These are phyloP conservation scores for Melanostigma gelatinosum DNA, from an alignment of 2,113 vertebrate genomes.

Conservation along the genomic window DNA sequence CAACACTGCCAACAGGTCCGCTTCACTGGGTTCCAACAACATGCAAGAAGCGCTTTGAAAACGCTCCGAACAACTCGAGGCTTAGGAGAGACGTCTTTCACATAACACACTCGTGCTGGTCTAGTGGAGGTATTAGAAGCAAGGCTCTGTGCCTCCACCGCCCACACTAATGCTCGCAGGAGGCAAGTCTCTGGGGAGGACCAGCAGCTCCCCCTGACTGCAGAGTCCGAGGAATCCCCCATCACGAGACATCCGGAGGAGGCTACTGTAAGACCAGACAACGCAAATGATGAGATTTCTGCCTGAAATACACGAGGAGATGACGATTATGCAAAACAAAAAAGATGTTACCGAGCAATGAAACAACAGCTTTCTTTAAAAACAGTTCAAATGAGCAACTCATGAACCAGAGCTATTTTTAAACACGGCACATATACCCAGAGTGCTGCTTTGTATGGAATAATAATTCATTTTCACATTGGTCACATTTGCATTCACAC, in stretches of 20 bases:
- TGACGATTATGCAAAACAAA: background rate
- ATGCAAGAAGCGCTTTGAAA: slow-evolving; percentile 33
- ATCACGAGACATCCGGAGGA: background rate
- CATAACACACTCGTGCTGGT: slow-evolving; percentile 10
- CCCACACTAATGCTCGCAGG: slow-evolving; percentile 1
- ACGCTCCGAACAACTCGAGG: slow-evolving; percentile 18
- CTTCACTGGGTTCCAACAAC: slow-evolving; percentile 23
- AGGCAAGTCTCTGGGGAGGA: slow-evolving; percentile 4
- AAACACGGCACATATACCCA: slow-evolving; percentile 34
- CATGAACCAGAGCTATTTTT: slow-evolving; percentile 49
- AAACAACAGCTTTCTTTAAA: slow-evolving; percentile 31
- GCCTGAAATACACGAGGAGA: background rate
- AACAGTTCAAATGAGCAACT: slow-evolving; percentile 23
- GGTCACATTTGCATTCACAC: slow-evolving; percentile 70
- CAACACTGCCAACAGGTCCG: slow-evolving; percentile 5
- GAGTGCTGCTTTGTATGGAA: slow-evolving; percentile 46
- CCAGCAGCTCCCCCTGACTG: slow-evolving; percentile 26
- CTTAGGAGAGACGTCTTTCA: slow-evolving; percentile 7
- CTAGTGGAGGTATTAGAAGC: slow-evolving; percentile 13
- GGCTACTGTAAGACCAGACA: background rate
- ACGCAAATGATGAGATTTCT: background rate
- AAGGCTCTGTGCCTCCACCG: background rate
- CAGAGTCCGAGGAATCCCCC: slow-evolving; percentile 12
- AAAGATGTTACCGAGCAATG: background rate
- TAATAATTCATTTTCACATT: slow-evolving; percentile 68